A percentile compares a stretch with the other conserved stretches of the same genome.
Conservation (phyloP, 2,888 invertebrate species). For the Apodemia hepburni region DNA sequence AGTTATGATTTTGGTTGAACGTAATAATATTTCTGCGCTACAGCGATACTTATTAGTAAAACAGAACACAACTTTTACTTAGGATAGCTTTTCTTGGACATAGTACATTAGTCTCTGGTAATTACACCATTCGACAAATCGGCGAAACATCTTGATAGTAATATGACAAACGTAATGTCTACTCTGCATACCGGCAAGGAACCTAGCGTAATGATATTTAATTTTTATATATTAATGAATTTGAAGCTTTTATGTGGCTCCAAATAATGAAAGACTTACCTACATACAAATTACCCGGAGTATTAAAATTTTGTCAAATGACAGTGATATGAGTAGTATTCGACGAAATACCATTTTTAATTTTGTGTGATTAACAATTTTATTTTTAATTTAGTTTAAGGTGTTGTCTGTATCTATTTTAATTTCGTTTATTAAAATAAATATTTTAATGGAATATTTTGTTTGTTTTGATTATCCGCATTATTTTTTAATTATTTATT, state of each 20-base stretch:
- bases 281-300: slow-evolving; percentile 17
- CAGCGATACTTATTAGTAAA: too few relatives aligned
- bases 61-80: too few relatives aligned
- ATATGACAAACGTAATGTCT: too few relatives aligned
- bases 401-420: slow-evolving; percentile 25
- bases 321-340: slow-evolving; percentile 22
- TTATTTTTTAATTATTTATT: slow-evolving; percentile 35
- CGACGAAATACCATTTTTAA: slow-evolving; percentile 24
- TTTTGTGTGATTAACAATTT: slow-evolving; percentile 15
- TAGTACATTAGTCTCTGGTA: too few relatives aligned
- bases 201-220: too few relatives aligned
- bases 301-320: slow-evolving; percentile 21
- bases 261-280: neutral
- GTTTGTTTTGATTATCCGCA: slow-evolving; percentile 29
- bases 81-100: too few relatives aligned
- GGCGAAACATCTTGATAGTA: too few relatives aligned
- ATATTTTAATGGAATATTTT: slow-evolving; percentile 17
- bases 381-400: slow-evolving; percentile 11
- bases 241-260: neutral
- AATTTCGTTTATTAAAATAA: slow-evolving; percentile 24
- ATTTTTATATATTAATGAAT: too few relatives aligned
- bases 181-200: too few relatives aligned
- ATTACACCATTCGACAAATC: too few relatives aligned
- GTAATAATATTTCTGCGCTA: too few relatives aligned
- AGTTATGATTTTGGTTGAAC: too few relatives aligned